phyloP scores from a whole-genome alignment of 2,113 vertebrate genomes.

The Cheilinus undulatus region DNA sequence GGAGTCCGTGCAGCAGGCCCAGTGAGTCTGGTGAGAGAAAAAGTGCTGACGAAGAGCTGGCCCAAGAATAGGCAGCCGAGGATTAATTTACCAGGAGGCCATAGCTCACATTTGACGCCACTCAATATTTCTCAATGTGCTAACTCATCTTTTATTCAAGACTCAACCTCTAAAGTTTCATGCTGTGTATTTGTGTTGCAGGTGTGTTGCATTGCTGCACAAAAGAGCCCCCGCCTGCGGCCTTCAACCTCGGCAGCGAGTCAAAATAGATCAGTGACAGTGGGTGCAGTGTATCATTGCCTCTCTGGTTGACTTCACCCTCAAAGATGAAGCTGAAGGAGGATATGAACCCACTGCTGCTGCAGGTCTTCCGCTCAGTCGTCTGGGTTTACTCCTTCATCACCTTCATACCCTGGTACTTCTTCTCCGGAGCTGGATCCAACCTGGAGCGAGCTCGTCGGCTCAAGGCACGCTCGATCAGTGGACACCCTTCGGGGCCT shows the following conservation, averaged over 20 bases:
- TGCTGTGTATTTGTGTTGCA: constrained; percentile 48
- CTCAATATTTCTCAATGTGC: constrained; percentile 24
- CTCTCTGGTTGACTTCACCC: constrained; percentile 37
- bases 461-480: constrained; percentile 89
- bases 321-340: constrained; percentile 94
- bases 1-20: background rate
- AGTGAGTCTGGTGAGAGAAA: background rate
- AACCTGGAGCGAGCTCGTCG: constrained; percentile 85
- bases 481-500: constrained; percentile 83
- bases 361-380: constrained; percentile 91
- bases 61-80: constrained; percentile 47
- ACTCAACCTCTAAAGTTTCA: constrained; percentile 23
- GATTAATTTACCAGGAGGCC: constrained; percentile 42
- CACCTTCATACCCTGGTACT: constrained; percentile 94
- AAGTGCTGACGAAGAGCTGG: constrained; percentile 36
- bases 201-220: constrained; percentile 28
- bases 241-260: constrained; percentile 7
- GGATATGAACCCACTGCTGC: constrained; percentile 92
- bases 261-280: background rate
- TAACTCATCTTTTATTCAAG: constrained; percentile 1
- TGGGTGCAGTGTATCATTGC: constrained; percentile 3
- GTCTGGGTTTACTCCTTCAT: constrained; percentile 91
- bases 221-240: constrained; percentile 4
- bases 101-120: constrained; percentile 10
- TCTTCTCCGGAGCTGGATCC: constrained; percentile 88